Evolutionary conservation across 1,140 invertebrate genomes (phyloP), one percentile per base, ranked within the genome.

Genomic region (Patella vulgata): DNA sequence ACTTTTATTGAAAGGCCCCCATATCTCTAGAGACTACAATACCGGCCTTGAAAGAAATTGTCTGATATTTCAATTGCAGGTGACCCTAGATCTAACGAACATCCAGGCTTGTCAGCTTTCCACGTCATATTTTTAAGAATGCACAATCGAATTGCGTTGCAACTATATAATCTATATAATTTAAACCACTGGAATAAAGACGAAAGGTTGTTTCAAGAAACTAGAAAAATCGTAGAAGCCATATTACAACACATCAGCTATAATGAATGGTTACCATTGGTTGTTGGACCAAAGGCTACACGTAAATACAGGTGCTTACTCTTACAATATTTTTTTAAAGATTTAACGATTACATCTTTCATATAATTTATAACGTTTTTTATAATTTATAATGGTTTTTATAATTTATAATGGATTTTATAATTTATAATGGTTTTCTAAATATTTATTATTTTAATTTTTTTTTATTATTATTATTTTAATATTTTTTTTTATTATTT

Each of bases 171-270:
- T 21, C 80, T 95, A 8, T 8, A 36, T 36, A 14, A 14, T 8
- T 8, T 5, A 36, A 99, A 99, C 85, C 91, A 92, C 0, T 91
- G 93, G 64, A 99, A 96, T 96, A 89, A 93, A 67, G 93, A 95
- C 0, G 95, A 99, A 63, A 92, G 87, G 43, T 74, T 97, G 3
- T 99, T 93, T 79, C 92, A 98, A 76, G 87, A 88, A 67, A 74
- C 85, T 3, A 87, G 96, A 54, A 96, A 96, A 75, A 93, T 99
- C 60, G 89, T 98, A 2, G 94, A 93, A 2, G 96, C 96, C 11
- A 85, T 93, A 80, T 93, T 97, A 88, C 97, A 99, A 82, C 91
- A 95, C 70, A 96, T 99, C 36, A 97, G 95, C 0, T 99, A 93
- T 72, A 85, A 91, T 68, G 92, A 95, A 83, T 95, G 90, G 77